These are phyloP conservation scores for Cryptocephalus moraei DNA, from an alignment of 2,888 invertebrate species.

Conservation along the genomic window DNA sequence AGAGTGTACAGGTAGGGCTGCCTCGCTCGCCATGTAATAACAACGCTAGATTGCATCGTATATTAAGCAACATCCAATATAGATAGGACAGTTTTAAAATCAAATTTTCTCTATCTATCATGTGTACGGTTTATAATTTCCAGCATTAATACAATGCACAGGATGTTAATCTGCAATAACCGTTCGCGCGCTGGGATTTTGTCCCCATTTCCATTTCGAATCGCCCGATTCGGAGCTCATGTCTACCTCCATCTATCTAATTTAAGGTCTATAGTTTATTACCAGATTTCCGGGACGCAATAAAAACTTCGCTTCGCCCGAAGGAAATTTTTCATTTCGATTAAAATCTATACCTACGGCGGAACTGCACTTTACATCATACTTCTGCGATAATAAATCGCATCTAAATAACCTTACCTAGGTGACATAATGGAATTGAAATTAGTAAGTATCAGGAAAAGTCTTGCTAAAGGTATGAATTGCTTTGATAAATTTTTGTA, in stretches of 20 bases:
- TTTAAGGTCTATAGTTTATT: slow-evolving; percentile 30
- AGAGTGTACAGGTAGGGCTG: slow-evolving; percentile 16
- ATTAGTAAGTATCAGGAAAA: no score
- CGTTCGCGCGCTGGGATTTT: slow-evolving; percentile 36
- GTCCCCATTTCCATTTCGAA: slow-evolving; percentile 24
- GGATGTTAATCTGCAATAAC: slow-evolving; percentile 41
- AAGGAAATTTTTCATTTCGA: no score
- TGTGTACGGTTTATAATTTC: slow-evolving; percentile 39
- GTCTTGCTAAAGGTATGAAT: no score
- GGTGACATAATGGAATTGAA: no score
- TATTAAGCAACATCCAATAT: slow-evolving; percentile 41
- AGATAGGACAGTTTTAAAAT: slow-evolving; percentile 41
- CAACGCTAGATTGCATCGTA: slow-evolving; percentile 41
- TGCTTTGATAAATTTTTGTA: no score
- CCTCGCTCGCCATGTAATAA: slow-evolving; percentile 34
- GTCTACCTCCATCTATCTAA: slow-evolving; percentile 24
- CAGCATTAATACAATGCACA: slow-evolving; percentile 40
- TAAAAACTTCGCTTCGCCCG: no score
- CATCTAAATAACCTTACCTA: no score
- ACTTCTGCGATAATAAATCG: no score
- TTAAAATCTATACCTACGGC: no score
- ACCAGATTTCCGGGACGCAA: slow-evolving; percentile 7
- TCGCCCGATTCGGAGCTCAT: slow-evolving; percentile 1
- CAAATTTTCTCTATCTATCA: slow-evolving; percentile 42
- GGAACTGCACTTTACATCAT: no score